Evolutionary conservation across 2,113 vertebrate species (phyloP).

Genomic region (Spheniscus mendiculus): DNA sequence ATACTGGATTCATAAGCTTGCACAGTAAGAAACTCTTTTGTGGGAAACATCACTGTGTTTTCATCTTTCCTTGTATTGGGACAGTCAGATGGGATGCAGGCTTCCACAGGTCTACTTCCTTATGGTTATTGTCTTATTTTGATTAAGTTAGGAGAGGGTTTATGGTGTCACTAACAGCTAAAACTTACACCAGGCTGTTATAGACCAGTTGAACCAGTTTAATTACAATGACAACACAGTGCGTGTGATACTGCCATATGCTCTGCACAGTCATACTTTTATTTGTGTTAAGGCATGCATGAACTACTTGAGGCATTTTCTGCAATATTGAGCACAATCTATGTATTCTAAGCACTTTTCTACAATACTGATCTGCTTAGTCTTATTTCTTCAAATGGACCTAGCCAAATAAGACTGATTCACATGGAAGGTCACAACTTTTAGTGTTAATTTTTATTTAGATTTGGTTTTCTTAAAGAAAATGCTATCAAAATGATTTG

Average conservation of each 20-base stretch:
- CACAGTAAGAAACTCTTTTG: not conserved
- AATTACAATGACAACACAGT: not conserved
- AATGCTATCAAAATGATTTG: not conserved
- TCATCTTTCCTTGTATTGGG: not conserved
- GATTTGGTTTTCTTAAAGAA: not conserved
- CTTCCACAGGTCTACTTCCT: not conserved
- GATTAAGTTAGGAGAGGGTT: not conserved
- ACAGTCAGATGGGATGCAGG: not conserved
- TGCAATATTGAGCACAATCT: not conserved
- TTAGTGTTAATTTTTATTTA: not conserved
- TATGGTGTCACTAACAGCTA: not conserved
- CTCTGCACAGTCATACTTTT: not conserved
- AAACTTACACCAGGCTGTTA: not conserved
- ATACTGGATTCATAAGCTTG: not conserved
- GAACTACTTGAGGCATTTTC: not conserved
- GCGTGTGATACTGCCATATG: not conserved
- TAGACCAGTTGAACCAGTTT: not conserved
- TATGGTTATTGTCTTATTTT: not conserved
- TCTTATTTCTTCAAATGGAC: not conserved
- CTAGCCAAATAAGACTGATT: not conserved
- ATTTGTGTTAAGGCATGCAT: not conserved
- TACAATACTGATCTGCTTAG: not conserved
- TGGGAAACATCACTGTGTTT: not conserved
- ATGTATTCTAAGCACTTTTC: not conserved
- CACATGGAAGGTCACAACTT: not conserved